Percentiles rank a stretch among this genome's conserved stretches.
phyloP scores from a whole-genome alignment of 2,888 invertebrate genomes.

The Trichopria drosophilae region DNA sequence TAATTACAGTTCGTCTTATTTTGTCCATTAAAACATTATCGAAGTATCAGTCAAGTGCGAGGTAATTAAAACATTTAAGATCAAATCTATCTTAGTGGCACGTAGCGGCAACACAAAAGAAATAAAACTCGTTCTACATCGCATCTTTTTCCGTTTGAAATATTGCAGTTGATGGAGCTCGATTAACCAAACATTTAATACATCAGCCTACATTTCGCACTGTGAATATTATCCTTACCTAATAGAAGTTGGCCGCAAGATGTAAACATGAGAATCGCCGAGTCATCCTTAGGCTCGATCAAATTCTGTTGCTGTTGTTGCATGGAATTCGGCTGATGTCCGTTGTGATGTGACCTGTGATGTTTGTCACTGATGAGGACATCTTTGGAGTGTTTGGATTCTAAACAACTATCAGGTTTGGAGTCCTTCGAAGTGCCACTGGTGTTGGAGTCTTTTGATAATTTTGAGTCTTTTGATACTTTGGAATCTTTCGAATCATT shows the following conservation, averaged over 20 bases:
- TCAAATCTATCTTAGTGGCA: too few species aligned
- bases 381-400: constrained; percentile 55
- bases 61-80: too few species aligned
- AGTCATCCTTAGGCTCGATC: constrained; percentile 46
- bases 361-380: constrained; percentile 49
- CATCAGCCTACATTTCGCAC: too few species aligned
- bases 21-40: too few species aligned
- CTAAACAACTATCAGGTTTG: constrained; percentile 51
- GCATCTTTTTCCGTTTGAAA: too few species aligned
- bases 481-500: constrained; percentile 48
- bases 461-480: constrained; percentile 41
- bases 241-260: constrained; percentile 54
- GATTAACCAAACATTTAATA: too few species aligned
- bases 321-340: too few species aligned
- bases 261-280: constrained; percentile 51
- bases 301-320: constrained; percentile 27
- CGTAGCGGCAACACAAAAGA: too few species aligned
- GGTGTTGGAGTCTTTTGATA: constrained; percentile 25
- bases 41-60: too few species aligned
- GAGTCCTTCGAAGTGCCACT: constrained; percentile 39
- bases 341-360: constrained; percentile 39
- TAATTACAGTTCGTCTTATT: too few species aligned
- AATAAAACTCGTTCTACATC: too few species aligned
- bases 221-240: constrained; percentile 37
- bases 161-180: too few species aligned